Percentiles rank a stretch among this genome's conserved stretches.
These are phyloP conservation scores for Yponomeuta malinellus DNA, from an alignment of 2,888 invertebrate species.

Conservation along the genomic window DNA sequence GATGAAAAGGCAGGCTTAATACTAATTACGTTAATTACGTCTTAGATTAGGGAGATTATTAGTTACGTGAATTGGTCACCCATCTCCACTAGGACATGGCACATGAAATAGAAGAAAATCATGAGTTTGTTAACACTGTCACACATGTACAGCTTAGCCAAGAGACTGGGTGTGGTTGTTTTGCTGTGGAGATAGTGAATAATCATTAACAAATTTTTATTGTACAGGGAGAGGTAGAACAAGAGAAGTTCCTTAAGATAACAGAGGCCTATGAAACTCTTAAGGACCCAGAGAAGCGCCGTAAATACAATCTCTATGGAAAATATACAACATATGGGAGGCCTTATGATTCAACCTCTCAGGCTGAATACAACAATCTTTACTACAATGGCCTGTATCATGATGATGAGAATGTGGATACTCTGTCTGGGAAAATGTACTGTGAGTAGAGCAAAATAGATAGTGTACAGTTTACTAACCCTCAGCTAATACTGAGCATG, in stretches of 20 bases:
- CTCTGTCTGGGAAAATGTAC: conserved; percentile 83
- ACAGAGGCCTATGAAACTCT: conserved; percentile 91
- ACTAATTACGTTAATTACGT: too few species aligned
- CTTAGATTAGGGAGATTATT: too few species aligned
- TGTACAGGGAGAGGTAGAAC: conserved; percentile 80
- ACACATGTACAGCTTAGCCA: too few species aligned
- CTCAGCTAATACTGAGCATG: too few species aligned
- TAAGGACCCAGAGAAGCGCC: conserved; percentile 86
- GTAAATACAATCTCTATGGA: conserved; percentile 87
- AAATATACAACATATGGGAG: conserved; percentile 57
- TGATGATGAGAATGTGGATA: conserved; percentile 87
- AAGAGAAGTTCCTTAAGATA: conserved; percentile 85
- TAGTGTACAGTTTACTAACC: too few species aligned
- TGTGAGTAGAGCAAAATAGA: conserved; percentile 67
- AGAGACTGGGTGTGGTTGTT: too few species aligned
- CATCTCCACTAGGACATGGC: too few species aligned
- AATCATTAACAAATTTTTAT: background rate
- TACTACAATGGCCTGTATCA: conserved; percentile 93
- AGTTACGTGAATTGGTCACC: too few species aligned
- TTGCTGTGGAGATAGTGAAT: background rate
- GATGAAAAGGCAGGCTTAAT: too few species aligned
- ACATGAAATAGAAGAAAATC: too few species aligned
- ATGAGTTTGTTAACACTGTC: too few species aligned
- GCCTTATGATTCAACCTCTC: conserved; percentile 77
- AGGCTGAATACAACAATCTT: conserved; percentile 83